These are phyloP conservation scores for Hemicrepidius hirtus DNA, from an alignment of 2,888 invertebrate genomes.

Conservation along the genomic window DNA sequence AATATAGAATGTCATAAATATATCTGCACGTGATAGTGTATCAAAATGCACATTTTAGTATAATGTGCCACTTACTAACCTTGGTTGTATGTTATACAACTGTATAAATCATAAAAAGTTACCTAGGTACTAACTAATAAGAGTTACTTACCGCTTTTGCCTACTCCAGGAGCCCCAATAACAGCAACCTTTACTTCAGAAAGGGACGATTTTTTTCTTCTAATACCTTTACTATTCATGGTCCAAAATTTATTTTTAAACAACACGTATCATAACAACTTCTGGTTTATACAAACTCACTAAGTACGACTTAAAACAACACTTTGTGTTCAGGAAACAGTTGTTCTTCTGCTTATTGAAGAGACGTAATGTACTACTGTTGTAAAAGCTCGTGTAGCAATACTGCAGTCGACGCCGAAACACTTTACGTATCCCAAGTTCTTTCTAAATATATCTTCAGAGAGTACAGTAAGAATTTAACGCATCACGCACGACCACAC, in stretches of 20 bases:
- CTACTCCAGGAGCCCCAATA: conserved; percentile 91
- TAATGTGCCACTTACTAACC: conserved; percentile 26
- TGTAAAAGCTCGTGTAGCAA: conserved; percentile 44
- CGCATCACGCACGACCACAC: conserved; percentile 46
- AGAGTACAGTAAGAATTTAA: conserved; percentile 51
- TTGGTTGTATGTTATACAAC: conserved; percentile 11
- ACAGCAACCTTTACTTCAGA: conserved; percentile 94
- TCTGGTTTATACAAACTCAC: neutral
- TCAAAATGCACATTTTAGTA: conserved; percentile 30
- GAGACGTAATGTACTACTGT: conserved; percentile 25
- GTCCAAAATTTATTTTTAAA: conserved; percentile 10
- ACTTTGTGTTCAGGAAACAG: neutral
- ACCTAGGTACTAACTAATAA: conserved; percentile 22
- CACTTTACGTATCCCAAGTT: conserved; percentile 52
- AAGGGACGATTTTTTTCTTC: conserved; percentile 91
- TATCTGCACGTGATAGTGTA: neutral
- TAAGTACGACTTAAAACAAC: neutral
- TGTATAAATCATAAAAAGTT: conserved; percentile 12
- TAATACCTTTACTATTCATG: conserved; percentile 87
- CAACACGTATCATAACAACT: conserved; percentile 21
- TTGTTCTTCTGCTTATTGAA: conserved; percentile 4
- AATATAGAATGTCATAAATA: conserved; percentile 1
- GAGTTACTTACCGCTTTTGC: conserved; percentile 92
- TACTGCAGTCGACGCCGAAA: conserved; percentile 51
- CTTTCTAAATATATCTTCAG: conserved; percentile 56